Conservation (phyloP, 2,888 invertebrate species). For the Pachycephus smyrnensis region DNA sequence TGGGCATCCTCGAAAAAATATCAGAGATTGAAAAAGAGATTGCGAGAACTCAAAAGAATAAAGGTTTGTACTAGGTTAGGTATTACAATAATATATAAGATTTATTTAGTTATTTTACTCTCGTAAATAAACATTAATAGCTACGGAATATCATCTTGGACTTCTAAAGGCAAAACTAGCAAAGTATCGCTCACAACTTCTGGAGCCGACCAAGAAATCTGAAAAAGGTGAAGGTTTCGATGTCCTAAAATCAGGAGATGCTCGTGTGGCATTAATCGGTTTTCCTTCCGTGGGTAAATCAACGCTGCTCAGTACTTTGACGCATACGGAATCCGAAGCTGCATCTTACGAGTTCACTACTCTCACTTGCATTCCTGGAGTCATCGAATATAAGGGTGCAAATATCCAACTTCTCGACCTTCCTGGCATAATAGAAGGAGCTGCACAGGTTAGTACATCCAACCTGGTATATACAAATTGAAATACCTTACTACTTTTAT, state of each 20-base stretch:
- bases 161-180: constrained; percentile 96
- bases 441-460: constrained; percentile 77
- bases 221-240: constrained; percentile 99
- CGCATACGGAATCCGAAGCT: constrained; percentile 96
- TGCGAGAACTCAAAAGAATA: constrained; percentile 98
- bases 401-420: constrained; percentile 98
- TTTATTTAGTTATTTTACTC: constrained; percentile 2
- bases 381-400: constrained; percentile 98
- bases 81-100: constrained; percentile 13
- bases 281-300: constrained; percentile 99
- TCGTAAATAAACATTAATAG: constrained; percentile 70
- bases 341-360: constrained; percentile 99
- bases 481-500: neutral
- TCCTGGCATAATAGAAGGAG: constrained; percentile 99
- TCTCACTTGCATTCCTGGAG: constrained; percentile 98
- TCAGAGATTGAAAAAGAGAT: constrained; percentile 99
- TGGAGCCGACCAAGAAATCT: constrained; percentile 94
- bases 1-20: constrained; percentile 99
- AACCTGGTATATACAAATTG: constrained; percentile 5
- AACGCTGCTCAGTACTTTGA: constrained; percentile 93
- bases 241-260: constrained; percentile 99
- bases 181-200: constrained; percentile 91
- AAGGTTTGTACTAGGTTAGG: constrained; percentile 75
- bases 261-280: constrained; percentile 96
- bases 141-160: constrained; percentile 99